Base-by-base conservation (phyloP, 2,888 invertebrate species). In the Calliopum simillimum region DNA sequence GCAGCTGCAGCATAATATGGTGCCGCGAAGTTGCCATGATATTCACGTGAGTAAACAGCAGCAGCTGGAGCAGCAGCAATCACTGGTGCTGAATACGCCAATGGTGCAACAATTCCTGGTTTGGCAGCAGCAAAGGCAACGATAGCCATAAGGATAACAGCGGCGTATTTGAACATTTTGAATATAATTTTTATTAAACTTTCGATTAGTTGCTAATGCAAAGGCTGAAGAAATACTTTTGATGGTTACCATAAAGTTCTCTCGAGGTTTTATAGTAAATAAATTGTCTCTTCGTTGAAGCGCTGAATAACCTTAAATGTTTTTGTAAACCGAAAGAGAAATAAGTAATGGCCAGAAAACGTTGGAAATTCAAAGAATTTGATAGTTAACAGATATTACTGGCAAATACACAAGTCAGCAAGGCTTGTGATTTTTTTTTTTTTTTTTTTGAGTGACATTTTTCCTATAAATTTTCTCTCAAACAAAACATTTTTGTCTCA, bases 1-100 rank as follows among this genome's bases (percentile, higher is more conserved):
- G 75, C 76, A 16, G 89, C 88, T 77, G 90, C 89, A 33, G 81
- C 75, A 21, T 81, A 80, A 62, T 77, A 77, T 6, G 80, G 79
- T 12, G 81, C 76, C 14, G 79, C 78, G 46, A 79, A 69, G 76
- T 81, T 81, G 21, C 88, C 88, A 78, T 90, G 89, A 82, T 88
- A 89, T 78, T 89, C 89, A 72, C 88, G 86, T 3, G 89, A 88
- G 41, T 58, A 58, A 1, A 78, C 80, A 47, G 79, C 76, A 59
- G 79, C 79, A 62, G 74, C 72, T 1, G 76, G 68, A 14, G 70
- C 61, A 44, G 71, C 65, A 63, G 82, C 79, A 58, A 71, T 65
- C 44, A 14, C 5, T 33, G 80, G 79, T 16, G 81, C 70, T 3
- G 80, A 74, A 75, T 84, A 83, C 71, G 82, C 82, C 67, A 84